Conservation (phyloP, 2,888 invertebrate genomes). For the Limnephilus marmoratus region DNA sequence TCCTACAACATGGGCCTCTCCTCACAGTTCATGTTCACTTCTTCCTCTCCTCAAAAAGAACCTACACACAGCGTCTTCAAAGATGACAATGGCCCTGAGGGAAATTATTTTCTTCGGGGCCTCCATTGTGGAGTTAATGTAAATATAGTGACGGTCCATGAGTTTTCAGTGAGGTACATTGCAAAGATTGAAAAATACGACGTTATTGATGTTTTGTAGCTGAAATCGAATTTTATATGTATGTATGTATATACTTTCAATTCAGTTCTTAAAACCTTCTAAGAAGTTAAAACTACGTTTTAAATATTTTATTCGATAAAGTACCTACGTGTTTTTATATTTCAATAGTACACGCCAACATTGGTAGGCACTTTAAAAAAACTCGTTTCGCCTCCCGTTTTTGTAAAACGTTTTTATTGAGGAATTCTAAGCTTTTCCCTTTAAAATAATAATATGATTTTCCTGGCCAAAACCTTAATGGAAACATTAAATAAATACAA, state of each 20-base stretch:
- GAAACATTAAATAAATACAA: background rate
- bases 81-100: too few species aligned
- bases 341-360: background rate
- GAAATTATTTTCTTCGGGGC: background rate
- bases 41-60: too few species aligned
- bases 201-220: too few species aligned
- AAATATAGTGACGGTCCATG: too few species aligned
- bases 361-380: background rate
- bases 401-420: background rate
- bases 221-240: too few species aligned
- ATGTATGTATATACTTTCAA: too few species aligned
- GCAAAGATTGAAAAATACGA: too few species aligned
- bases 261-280: too few species aligned
- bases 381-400: background rate
- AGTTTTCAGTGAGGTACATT: too few species aligned
- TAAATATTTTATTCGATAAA: background rate
- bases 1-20: too few species aligned
- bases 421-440: background rate
- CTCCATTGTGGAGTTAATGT: background rate
- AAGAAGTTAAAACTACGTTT: background rate
- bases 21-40: too few species aligned
- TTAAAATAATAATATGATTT: background rate
- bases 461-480: background rate
- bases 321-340: background rate
- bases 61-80: too few species aligned